These are phyloP conservation scores for Phenacoccus solenopsis DNA, from an alignment of 1,140 invertebrate genomes.

Conservation along the genomic window DNA sequence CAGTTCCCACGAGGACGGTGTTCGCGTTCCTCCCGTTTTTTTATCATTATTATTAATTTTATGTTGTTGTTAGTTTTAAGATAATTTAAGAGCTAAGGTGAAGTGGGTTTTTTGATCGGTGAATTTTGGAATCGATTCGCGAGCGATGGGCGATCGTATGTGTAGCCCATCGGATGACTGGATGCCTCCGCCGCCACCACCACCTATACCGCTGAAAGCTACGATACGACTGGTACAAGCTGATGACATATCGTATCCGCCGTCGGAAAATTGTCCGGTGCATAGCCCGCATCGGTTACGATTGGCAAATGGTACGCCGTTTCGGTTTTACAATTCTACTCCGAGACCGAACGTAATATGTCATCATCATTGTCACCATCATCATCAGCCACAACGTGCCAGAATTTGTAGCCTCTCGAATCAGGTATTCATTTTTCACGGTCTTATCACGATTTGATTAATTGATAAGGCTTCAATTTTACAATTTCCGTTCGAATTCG, in stretches of 20 bases:
- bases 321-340: background rate
- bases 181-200: slow-evolving; percentile 21
- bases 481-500: no score
- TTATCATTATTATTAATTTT: background rate
- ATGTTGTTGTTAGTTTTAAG: background rate
- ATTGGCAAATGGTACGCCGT: slow-evolving; percentile 29
- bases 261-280: slow-evolving; percentile 39
- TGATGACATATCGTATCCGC: slow-evolving; percentile 20
- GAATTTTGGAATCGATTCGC: background rate
- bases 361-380: slow-evolving; percentile 24
- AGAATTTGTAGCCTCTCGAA: slow-evolving; percentile 29
- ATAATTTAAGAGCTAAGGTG: no score
- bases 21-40: background rate
- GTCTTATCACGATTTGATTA: background rate
- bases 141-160: slow-evolving; percentile 7
- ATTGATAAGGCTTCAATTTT: no score
- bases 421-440: slow-evolving; percentile 24
- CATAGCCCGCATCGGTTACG: slow-evolving; percentile 49
- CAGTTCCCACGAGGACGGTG: background rate
- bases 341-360: slow-evolving; percentile 21
- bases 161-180: slow-evolving; percentile 20
- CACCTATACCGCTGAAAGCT: slow-evolving; percentile 22
- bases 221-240: slow-evolving; percentile 15
- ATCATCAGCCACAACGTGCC: slow-evolving; percentile 25
- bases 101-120: background rate